Evolutionary conservation across 1,140 invertebrate genomes (phyloP).

Genomic region (Zophobas atratus): DNA sequence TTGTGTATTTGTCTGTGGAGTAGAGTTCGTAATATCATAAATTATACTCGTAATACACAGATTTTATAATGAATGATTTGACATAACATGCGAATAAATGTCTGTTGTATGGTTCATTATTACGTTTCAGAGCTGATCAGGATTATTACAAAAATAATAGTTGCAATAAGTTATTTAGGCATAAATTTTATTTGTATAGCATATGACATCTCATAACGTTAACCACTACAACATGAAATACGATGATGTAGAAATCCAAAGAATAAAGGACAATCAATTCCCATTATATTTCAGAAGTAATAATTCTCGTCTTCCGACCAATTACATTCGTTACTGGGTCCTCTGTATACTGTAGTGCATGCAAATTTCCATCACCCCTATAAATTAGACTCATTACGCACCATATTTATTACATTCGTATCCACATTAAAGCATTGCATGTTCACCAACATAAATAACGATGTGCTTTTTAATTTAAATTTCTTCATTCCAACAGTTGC

Average conservation of each 20-base stretch:
- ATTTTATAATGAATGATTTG: no score
- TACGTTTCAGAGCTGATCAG: no score
- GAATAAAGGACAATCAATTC: slow-evolving; percentile 2
- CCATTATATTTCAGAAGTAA: slow-evolving; percentile 31
- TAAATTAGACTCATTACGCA: slow-evolving; percentile 35
- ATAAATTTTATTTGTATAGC: no score
- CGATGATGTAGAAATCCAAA: background rate
- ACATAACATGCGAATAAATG: no score
- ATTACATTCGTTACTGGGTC: slow-evolving; percentile 39
- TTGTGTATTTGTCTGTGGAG: no score
- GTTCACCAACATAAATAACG: slow-evolving; percentile 35
- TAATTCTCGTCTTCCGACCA: slow-evolving; percentile 21
- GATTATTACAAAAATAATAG: no score
- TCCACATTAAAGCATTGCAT: slow-evolving; percentile 31
- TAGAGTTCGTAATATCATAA: no score
- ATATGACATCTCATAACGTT: no score
- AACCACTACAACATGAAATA: background rate
- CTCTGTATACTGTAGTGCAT: slow-evolving; percentile 18
- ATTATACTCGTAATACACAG: no score
- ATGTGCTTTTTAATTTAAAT: slow-evolving; percentile 36
- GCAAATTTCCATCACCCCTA: slow-evolving; percentile 29
- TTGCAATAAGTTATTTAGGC: no score
- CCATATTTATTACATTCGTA: slow-evolving; percentile 33
- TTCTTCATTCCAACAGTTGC: slow-evolving; percentile 41
- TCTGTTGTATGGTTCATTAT: no score